Conservation (phyloP, 1,140 invertebrate genomes). For the Aphelinus certus region DNA sequence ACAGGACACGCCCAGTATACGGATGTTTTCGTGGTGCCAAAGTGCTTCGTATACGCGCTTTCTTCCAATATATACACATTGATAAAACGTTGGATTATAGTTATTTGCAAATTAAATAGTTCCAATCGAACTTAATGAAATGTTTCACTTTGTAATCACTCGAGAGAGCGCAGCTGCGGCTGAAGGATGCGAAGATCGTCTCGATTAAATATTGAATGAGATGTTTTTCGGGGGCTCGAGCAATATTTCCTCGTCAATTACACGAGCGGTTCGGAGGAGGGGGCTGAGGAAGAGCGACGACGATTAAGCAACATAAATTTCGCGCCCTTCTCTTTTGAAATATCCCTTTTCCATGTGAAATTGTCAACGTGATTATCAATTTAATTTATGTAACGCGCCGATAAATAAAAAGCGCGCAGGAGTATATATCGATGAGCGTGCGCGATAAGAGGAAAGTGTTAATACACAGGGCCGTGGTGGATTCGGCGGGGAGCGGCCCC, state of each 20-base stretch:
- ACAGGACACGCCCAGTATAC: too few relatives aligned
- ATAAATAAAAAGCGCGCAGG: conserved; percentile 5
- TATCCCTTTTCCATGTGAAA: conserved; percentile 23
- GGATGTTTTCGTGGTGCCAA: too few relatives aligned
- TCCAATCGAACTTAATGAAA: too few relatives aligned
- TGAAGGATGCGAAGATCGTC: background rate
- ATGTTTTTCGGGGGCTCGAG: conserved; percentile 1
- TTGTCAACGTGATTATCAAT: conserved; percentile 14
- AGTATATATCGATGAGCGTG: conserved; percentile 9
- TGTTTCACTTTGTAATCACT: too few relatives aligned
- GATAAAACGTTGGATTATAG: too few relatives aligned
- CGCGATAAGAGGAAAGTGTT: conserved; percentile 25
- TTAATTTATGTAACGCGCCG: conserved; percentile 6
- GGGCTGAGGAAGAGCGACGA: too few relatives aligned
- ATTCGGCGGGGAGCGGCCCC: background rate
- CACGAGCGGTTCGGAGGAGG: background rate
- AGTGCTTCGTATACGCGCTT: too few relatives aligned
- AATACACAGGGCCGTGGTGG: background rate
- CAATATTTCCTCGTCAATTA: background rate
- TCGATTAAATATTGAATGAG: conserved; percentile 5
- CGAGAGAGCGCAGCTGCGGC: too few relatives aligned
- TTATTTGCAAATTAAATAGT: too few relatives aligned
- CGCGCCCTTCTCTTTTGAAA: background rate
- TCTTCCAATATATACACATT: too few relatives aligned
- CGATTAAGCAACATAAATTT: conserved; percentile 9